Evolutionary conservation across 2,113 vertebrate genomes (phyloP), one percentile per base, ranked within the genome.

Genomic region (Phylloscopus whistleri): DNA sequence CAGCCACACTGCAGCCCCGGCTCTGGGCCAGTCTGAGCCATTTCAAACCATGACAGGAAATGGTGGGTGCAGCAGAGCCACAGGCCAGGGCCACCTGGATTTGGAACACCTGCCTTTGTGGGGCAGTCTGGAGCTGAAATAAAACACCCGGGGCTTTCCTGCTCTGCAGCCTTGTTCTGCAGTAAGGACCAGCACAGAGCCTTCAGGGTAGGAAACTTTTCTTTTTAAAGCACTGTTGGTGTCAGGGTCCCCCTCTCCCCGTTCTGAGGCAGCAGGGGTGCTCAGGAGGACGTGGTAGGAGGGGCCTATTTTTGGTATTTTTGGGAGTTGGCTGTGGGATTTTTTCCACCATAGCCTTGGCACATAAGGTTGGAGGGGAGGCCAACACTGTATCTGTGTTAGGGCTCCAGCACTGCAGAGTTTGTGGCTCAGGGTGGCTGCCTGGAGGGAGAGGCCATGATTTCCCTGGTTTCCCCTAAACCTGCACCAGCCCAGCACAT

Each of bases 1-100:
- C 41, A 56, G 26, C 17, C 49, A 16, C 6, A 24, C 48, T n/a
- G n/a, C n/a, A n/a, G n/a, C n/a, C n/a, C n/a, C n/a, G n/a, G n/a
- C n/a, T n/a, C n/a, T 2, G 21, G 64, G 64, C 31, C 86, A 58
- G 30, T 17, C 55, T 37, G 26, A 49, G 33, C 16, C 9, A 1
- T 69, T 41, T 35, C 53, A 63, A 35, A 35, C 10, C 37, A 44
- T 4, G 6, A 16, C 20, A 63, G 20, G 24, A 27, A 63, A 19
- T 10, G 0, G 0, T 30, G 74, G 79, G 80, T 69, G 6, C 16
- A 35, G 35, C 55, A 60, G 76, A 39, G 67, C 67, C 26, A 0
- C 37, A 39, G 51, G 33, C 28, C 2, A 2, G 46, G 30, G 27
- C 14, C 63, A 10, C 24, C 59, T 46, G 43, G 58, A 39, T 1